Base-by-base conservation (phyloP, 92 coral and sea anemone species). In the Porites evermanni region DNA sequence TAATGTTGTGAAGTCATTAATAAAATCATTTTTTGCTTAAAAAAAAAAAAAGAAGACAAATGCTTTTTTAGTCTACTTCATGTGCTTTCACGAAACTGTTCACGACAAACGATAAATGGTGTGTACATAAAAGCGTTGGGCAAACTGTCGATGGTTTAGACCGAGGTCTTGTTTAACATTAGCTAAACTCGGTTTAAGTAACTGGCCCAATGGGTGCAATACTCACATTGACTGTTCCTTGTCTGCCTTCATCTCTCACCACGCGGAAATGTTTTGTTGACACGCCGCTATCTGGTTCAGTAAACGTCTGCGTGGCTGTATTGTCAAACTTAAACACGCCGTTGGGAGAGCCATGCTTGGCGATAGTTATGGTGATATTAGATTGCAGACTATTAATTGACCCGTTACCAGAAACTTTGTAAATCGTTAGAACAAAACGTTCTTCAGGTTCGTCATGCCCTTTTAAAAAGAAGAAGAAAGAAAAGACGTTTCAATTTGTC, bases 301-400 rank as follows among this genome's bases (percentile, higher is more conserved):
- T 76, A 38, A 93, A 84, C n/a, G 88, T 81, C 74, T 76, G 81
- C 2, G 79, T 72, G 18, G 95, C 72, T 10, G 92, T 88, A 67
- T 91, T 84, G 75, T 86, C 75, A 92, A 97, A 95, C 56, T 81
- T 83, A 78, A 97, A 97, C 67, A 93, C 88, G 18, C 99, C 99
- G 74, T 97, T 97, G 12, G 99, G 99, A 81, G 88, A 90, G 26
- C 99, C 99, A 53, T 82, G 91, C 79, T 97, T 97, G 12, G 89
- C 86, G 6, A 97, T 87, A 38, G 93, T 93, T 54, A 97, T 65
- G 56, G 98, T 97, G 63, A 97, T 79, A 91, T 95, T 97, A 47
- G 97, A 87, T 79, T 87, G 81, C 23, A 93, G 86, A 13, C 88
- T 88, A 58, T 96, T 96, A 47, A 97, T 93, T 66, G 94, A 84